Evolutionary conservation across 2,113 vertebrate species (phyloP).

Genomic region (Brachypteracias leptosomus): DNA sequence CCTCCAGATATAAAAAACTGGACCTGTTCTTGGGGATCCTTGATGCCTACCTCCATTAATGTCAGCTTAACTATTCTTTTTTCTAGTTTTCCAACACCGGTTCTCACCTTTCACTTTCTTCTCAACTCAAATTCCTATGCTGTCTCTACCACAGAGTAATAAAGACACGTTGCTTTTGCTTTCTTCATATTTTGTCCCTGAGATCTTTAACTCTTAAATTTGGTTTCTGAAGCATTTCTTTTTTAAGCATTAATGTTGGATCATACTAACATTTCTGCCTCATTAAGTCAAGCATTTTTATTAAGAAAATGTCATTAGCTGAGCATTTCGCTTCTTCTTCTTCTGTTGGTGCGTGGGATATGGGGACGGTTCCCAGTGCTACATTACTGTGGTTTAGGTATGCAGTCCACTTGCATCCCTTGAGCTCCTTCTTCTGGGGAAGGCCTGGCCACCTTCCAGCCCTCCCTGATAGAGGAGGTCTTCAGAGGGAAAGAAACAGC

Average conservation of each 20-base stretch:
- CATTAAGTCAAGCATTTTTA: background rate
- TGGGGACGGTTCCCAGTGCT: background rate
- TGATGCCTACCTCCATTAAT: background rate
- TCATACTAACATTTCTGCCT: background rate
- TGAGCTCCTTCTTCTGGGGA: background rate
- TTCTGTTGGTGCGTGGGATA: background rate
- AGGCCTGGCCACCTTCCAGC: background rate
- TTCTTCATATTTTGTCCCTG: background rate
- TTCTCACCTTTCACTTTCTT: background rate
- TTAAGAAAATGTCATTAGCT: background rate
- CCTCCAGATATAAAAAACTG: background rate
- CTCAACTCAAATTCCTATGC: background rate
- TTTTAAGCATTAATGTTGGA: background rate
- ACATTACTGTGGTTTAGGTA: background rate
- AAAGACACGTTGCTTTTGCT: background rate
- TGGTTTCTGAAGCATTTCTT: background rate
- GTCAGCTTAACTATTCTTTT: background rate
- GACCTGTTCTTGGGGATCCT: background rate
- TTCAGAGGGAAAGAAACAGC: background rate
- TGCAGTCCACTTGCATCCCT: too few relatives aligned
- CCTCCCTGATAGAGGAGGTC: background rate
- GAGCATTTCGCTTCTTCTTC: background rate
- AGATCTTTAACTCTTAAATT: background rate
- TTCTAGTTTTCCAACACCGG: background rate
- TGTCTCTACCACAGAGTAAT: background rate